Percentiles rank a stretch among this genome's conserved stretches.
Conservation (phyloP, 1,140 invertebrate genomes). For the Cotesia typhae region DNA sequence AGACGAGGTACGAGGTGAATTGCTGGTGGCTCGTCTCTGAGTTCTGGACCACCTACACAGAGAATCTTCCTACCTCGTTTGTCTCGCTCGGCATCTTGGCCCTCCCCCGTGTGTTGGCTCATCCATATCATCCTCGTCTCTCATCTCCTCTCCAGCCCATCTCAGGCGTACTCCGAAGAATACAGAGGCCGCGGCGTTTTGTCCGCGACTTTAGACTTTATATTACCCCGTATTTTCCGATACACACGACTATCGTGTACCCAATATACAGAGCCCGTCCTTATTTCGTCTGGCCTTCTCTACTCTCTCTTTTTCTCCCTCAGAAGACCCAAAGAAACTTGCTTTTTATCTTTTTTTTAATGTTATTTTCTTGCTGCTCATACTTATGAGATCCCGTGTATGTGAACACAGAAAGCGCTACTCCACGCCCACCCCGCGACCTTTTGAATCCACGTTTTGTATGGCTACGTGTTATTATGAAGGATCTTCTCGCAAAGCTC, state of each 20-base stretch:
- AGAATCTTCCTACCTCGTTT: slow-evolving; percentile 35
- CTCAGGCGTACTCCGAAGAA: neutral
- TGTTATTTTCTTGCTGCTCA: too few species aligned
- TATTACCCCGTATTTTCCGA: neutral
- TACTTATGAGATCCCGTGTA: too few species aligned
- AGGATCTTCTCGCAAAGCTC: too few species aligned
- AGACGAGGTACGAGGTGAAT: slow-evolving; percentile 7
- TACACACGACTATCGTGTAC: slow-evolving; percentile 7
- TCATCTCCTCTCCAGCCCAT: neutral
- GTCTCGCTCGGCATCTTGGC: slow-evolving; percentile 33
- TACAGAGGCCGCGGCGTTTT: neutral
- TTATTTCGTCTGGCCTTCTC: too few species aligned
- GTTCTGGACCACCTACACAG: slow-evolving; percentile 34
- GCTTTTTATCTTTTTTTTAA: too few species aligned
- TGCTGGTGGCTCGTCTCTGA: slow-evolving; percentile 22
- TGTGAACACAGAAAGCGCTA: too few species aligned
- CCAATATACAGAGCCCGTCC: too few species aligned
- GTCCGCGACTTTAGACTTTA: neutral
- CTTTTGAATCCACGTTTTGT: too few species aligned
- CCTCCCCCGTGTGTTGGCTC: slow-evolving; percentile 6
- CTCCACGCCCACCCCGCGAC: too few species aligned
- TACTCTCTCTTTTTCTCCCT: too few species aligned
- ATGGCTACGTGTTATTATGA: too few species aligned
- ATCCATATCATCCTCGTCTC: neutral
- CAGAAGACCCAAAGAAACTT: too few species aligned